Evolutionary conservation across 2,888 invertebrate species (phyloP).

Genomic region (Caenorhabditis becei): DNA sequence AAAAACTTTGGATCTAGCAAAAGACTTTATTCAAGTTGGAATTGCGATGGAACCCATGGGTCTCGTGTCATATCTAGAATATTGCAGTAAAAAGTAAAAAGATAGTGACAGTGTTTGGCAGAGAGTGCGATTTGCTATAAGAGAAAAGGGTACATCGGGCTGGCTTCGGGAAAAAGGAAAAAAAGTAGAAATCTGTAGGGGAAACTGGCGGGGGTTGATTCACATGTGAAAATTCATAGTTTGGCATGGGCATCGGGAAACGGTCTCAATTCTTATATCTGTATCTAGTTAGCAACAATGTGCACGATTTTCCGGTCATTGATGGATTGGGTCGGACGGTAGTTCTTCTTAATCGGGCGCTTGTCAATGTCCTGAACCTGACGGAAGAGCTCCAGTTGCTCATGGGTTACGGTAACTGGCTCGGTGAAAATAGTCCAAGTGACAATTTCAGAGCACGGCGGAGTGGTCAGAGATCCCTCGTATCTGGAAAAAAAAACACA

Average conservation of each 20-base stretch:
- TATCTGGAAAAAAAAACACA: constrained; percentile 72
- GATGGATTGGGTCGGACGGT: constrained; percentile 75
- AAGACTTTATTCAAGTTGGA: constrained; percentile 22
- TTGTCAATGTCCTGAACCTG: constrained; percentile 72
- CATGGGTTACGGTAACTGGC: constrained; percentile 74
- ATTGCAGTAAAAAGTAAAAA: constrained; percentile 17
- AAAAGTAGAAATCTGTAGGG: constrained; percentile 1
- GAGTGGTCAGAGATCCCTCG: constrained; percentile 79
- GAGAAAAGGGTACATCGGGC: constrained; percentile 45
- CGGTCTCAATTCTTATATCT: neutral
- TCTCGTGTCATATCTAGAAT: constrained; percentile 43
- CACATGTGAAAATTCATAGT: constrained; percentile 1
- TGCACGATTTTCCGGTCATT: constrained; percentile 70
- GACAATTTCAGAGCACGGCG: constrained; percentile 80
- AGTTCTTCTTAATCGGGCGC: constrained; percentile 73
- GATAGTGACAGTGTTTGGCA: constrained; percentile 41
- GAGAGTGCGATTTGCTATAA: constrained; percentile 35
- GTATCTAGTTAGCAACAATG: constrained; percentile 56
- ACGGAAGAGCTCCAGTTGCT: constrained; percentile 76
- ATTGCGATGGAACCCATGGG: constrained; percentile 51
- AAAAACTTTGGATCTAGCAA: neutral
- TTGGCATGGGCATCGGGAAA: constrained; percentile 37
- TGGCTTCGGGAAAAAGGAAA: too few relatives aligned
- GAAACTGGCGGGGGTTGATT: constrained; percentile 7
- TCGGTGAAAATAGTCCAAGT: constrained; percentile 80